Evolutionary conservation across 2,888 invertebrate genomes (phyloP).

Genomic region (Leptodirus hochenwartii): DNA sequence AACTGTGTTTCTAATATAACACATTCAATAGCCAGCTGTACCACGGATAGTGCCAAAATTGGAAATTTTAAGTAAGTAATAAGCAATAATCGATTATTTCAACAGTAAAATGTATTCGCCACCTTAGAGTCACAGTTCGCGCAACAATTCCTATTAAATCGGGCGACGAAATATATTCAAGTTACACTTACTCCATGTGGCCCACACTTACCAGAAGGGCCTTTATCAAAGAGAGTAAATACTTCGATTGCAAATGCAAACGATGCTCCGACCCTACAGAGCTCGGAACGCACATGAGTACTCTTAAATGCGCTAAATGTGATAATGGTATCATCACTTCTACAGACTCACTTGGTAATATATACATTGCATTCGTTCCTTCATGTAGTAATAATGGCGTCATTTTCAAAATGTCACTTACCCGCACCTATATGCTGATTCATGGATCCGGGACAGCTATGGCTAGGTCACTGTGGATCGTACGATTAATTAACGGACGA

Average conservation of each 20-base stretch:
- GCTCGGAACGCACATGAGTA: slow-evolving; percentile 58
- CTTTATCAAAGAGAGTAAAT: slow-evolving; percentile 54
- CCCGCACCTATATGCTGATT: too few species aligned
- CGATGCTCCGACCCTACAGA: slow-evolving; percentile 68
- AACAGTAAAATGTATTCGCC: not conserved
- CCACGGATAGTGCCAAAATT: too few species aligned
- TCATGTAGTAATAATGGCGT: too few species aligned
- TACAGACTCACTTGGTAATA: slow-evolving; percentile 44
- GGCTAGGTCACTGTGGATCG: too few species aligned
- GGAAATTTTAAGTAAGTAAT: slow-evolving; percentile 9
- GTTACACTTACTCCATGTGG: slow-evolving; percentile 58
- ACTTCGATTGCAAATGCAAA: slow-evolving; percentile 56
- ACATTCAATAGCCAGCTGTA: slow-evolving; percentile 36
- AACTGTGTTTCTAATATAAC: slow-evolving; percentile 68
- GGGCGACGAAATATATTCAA: slow-evolving; percentile 46
- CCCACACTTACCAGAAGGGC: slow-evolving; percentile 54
- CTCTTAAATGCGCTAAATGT: slow-evolving; percentile 61
- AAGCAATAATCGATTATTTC: slow-evolving; percentile 2
- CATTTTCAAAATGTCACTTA: too few species aligned
- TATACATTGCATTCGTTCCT: too few species aligned
- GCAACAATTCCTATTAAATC: slow-evolving; percentile 45
- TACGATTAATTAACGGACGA: too few species aligned
- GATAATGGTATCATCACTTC: slow-evolving; percentile 49
- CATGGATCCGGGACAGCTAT: too few species aligned
- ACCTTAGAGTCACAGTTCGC: slow-evolving; percentile 43